Evolutionary conservation across 1,140 invertebrate genomes (phyloP).

Genomic region (Tetramorium parvispinum): DNA sequence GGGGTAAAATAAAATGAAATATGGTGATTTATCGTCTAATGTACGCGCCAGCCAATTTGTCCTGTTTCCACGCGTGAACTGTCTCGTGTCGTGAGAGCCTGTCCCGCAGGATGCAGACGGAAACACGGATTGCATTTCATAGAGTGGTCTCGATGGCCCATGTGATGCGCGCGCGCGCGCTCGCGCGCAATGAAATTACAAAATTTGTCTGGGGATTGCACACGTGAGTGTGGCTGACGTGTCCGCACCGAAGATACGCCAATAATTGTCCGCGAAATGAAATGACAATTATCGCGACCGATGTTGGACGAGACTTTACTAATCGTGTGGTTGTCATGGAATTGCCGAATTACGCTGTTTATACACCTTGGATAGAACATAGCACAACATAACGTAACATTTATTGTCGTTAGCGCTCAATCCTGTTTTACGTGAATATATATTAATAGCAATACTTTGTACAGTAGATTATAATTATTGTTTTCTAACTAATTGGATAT

Average conservation of each 20-base stretch:
- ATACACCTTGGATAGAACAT: background rate
- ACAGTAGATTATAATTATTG: background rate
- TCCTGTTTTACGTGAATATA: background rate
- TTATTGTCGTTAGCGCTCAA: background rate
- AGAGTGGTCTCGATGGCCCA: conserved; percentile 47
- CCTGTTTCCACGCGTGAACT: conserved; percentile 45
- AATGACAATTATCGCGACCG: conserved; percentile 39
- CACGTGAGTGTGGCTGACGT: conserved; percentile 38
- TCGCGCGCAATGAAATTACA: conserved; percentile 41
- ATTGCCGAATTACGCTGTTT: background rate
- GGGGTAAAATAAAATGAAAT: conserved; percentile 51
- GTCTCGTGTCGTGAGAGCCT: conserved; percentile 48
- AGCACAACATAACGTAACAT: background rate
- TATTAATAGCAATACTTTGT: background rate
- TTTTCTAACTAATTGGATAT: conserved; percentile 1
- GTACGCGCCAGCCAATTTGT: conserved; percentile 58
- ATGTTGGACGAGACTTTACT: conserved; percentile 1
- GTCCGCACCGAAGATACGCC: conserved; percentile 43
- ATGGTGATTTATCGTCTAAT: conserved; percentile 66
- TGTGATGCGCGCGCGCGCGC: conserved; percentile 14
- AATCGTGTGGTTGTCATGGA: conserved; percentile 1
- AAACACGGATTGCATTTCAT: conserved; percentile 61
- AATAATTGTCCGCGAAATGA: conserved; percentile 59
- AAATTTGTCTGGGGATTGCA: conserved; percentile 32
- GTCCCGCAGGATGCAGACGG: conserved; percentile 60